phyloP scores from a whole-genome alignment of 2,797 vertebrate species.

The Menidia menidia region DNA sequence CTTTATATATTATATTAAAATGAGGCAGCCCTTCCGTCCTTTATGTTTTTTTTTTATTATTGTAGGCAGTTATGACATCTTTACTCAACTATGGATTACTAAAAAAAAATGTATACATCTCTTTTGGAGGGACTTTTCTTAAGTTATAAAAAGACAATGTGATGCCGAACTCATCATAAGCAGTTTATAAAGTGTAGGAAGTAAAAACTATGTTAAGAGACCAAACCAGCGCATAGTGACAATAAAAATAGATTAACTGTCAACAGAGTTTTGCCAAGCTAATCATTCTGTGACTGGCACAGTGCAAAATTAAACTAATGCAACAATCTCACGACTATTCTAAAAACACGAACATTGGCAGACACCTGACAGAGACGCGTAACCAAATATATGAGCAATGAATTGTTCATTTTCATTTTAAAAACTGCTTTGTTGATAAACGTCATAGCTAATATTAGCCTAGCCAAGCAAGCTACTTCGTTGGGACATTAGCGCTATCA shows the following conservation, averaged over 20 bases:
- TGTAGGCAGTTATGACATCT: too few relatives aligned
- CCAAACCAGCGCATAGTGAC: neutral
- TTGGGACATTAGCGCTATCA: neutral
- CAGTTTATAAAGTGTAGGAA: rapidly evolving
- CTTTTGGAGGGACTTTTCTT: too few relatives aligned
- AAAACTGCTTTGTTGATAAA: conserved; percentile 38
- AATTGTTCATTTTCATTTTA: neutral
- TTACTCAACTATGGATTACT: too few relatives aligned
- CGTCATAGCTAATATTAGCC: conserved; percentile 45
- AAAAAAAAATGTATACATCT: too few relatives aligned
- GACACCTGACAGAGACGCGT: neutral
- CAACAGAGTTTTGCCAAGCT: neutral
- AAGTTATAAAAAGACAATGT: neutral
- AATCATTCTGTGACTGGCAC: neutral
- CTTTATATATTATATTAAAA: too few relatives aligned
- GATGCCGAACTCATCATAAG: neutral
- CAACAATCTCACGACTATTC: neutral
- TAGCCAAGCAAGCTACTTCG: neutral
- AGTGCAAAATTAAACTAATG: neutral
- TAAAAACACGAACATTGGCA: too few relatives aligned
- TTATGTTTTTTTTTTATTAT: too few relatives aligned
- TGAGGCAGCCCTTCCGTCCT: too few relatives aligned
- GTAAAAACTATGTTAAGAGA: neutral
- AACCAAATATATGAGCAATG: rapidly evolving
- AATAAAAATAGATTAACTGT: neutral